Percentiles rank a stretch among this genome's conserved stretches.
These are phyloP conservation scores for Leptoteleia sp. DNA, from an alignment of 1,140 invertebrate genomes.

Conservation along the genomic window DNA sequence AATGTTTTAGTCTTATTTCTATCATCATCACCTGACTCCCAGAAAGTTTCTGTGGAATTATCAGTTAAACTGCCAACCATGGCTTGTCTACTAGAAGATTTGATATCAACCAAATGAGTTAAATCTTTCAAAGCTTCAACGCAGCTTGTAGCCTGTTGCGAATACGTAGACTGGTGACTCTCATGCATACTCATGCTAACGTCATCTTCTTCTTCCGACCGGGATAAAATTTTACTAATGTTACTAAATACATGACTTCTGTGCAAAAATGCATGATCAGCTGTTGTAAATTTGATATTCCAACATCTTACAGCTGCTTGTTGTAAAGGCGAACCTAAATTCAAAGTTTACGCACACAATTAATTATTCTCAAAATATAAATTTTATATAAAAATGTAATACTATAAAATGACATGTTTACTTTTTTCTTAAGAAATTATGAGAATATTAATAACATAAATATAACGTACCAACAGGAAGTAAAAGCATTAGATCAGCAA, in stretches of 20 bases:
- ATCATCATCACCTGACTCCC: constrained; percentile 99
- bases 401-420: too few relatives aligned
- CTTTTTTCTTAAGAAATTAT: too few relatives aligned
- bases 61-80: constrained; percentile 96
- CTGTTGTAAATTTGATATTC: constrained; percentile 92
- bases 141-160: constrained; percentile 80
- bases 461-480: constrained; percentile 89
- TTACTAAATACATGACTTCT: constrained; percentile 96
- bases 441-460: too few relatives aligned
- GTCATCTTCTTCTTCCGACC: constrained; percentile 90
- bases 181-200: constrained; percentile 84
- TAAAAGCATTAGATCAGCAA: constrained; percentile 95
- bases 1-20: constrained; percentile 93
- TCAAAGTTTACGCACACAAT: too few relatives aligned
- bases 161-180: constrained; percentile 81
- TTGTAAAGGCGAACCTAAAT: constrained; percentile 88
- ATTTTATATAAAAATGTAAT: too few relatives aligned
- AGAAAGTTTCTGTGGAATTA: constrained; percentile 98
- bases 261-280: constrained; percentile 97
- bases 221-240: constrained; percentile 96
- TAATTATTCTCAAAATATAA: too few relatives aligned
- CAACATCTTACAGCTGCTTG: constrained; percentile 97
- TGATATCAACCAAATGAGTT: constrained; percentile 88
- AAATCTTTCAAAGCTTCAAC: constrained; percentile 88
- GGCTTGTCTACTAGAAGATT: constrained; percentile 94